phyloP scores from a whole-genome alignment of 2,888 invertebrate species.

The Cosmorhoe ocellata region DNA sequence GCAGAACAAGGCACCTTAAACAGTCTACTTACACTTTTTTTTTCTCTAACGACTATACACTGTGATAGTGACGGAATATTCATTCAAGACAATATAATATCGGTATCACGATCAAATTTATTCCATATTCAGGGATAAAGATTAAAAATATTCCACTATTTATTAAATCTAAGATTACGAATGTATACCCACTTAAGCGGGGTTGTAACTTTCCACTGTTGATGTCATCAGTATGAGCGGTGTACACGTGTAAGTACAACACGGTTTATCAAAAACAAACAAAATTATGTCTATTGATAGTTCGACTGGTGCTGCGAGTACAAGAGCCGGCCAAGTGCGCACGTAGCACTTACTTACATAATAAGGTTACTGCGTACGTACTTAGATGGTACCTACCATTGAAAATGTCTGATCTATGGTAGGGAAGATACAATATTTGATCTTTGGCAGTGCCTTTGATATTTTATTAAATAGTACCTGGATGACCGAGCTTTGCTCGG shows the following conservation, averaged over 20 bases:
- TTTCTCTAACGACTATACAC: too few species aligned
- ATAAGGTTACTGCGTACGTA: too few species aligned
- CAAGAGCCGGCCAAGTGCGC: background rate
- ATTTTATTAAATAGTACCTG: too few species aligned
- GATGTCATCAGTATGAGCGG: conserved; percentile 38
- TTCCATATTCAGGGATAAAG: conserved; percentile 41
- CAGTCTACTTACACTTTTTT: too few species aligned
- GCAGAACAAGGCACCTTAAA: too few species aligned
- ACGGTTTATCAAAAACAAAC: conserved; percentile 40
- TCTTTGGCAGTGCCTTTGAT: too few species aligned
- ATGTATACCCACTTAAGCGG: conserved; percentile 34
- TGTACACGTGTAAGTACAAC: conserved; percentile 25
- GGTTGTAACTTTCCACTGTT: conserved; percentile 62
- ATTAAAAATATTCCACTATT: conserved; percentile 67
- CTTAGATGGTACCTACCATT: too few species aligned
- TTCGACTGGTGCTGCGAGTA: background rate
- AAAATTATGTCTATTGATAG: conserved; percentile 33
- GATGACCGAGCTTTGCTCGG: too few species aligned
- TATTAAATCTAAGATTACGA: conserved; percentile 61
- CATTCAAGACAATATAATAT: background rate
- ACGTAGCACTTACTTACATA: background rate
- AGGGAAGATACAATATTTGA: too few species aligned
- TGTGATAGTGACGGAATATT: background rate
- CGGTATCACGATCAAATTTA: conserved; percentile 20
- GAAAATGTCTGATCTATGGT: too few species aligned